phyloP scores from a whole-genome alignment of 2,113 vertebrate species.

The Hippocampus comes region DNA sequence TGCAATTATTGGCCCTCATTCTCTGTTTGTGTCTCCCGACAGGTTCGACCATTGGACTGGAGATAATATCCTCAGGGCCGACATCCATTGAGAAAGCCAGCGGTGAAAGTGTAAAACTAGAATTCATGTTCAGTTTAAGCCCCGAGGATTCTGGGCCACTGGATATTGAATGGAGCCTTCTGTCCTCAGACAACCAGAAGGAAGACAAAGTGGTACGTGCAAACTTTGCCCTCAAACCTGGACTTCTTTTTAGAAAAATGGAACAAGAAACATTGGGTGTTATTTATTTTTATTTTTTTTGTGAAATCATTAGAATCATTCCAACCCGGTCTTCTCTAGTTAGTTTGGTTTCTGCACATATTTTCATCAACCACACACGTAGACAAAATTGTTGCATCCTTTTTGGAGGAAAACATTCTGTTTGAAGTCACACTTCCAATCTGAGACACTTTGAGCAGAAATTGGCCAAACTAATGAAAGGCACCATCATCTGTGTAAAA shows the following conservation, averaged over 20 bases:
- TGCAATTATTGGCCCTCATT: neutral
- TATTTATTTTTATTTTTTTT: no score
- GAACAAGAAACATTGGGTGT: neutral
- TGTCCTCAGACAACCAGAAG: constrained; percentile 73
- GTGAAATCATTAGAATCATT: no score
- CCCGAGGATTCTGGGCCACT: constrained; percentile 68
- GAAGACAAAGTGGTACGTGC: constrained; percentile 74
- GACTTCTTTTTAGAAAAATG: neutral
- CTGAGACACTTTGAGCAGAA: no score
- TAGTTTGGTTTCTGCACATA: no score
- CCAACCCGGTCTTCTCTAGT: no score
- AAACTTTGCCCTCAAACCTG: neutral
- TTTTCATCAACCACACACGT: no score
- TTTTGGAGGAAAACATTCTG: no score
- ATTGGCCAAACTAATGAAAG: no score
- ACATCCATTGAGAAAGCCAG: constrained; percentile 69
- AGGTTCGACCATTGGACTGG: constrained; percentile 62
- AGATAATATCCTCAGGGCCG: constrained; percentile 55
- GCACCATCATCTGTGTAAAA: no score
- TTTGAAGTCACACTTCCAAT: no score
- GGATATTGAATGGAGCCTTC: constrained; percentile 77
- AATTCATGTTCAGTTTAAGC: constrained; percentile 66
- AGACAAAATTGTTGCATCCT: no score
- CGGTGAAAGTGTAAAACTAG: constrained; percentile 69
- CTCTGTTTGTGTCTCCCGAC: constrained; percentile 11